These are phyloP conservation scores for Bradypus variegatus DNA, from an alignment of 2,797 vertebrate species.

Conservation along the genomic window DNA sequence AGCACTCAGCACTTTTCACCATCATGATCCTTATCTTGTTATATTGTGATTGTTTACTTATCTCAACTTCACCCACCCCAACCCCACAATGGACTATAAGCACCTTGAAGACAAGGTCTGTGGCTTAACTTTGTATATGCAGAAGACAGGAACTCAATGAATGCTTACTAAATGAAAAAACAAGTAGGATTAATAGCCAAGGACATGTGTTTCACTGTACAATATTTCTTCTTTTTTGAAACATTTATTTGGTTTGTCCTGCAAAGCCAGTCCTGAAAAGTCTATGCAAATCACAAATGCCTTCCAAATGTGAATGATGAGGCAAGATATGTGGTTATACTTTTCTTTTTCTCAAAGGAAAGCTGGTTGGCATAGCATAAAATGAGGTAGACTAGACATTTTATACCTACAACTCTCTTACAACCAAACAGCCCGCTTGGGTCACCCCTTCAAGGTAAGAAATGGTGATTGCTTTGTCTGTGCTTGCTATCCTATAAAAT, in stretches of 20 bases:
- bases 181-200: not conserved
- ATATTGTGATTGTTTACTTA: not conserved
- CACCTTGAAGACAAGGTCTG: not conserved
- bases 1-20: not conserved
- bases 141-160: not conserved
- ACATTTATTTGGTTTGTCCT: not conserved
- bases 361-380: not conserved
- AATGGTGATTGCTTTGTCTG: not conserved
- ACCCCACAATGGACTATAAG: not conserved
- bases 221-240: not conserved
- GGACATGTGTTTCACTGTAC: not conserved
- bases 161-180: not conserved
- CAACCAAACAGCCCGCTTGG: not conserved
- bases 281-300: not conserved
- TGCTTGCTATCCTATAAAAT: not conserved
- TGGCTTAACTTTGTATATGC: not conserved
- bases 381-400: not conserved
- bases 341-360: conserved; percentile 15
- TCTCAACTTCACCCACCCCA: not conserved
- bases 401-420: not conserved
- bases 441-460: not conserved
- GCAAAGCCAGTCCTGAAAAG: conserved; percentile 18
- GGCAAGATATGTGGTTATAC: not conserved
- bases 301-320: conserved; percentile 2
- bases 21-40: not conserved